Evolutionary conservation across 2,797 vertebrate species (phyloP).

Genomic region (Dendrocincla fuliginosa): DNA sequence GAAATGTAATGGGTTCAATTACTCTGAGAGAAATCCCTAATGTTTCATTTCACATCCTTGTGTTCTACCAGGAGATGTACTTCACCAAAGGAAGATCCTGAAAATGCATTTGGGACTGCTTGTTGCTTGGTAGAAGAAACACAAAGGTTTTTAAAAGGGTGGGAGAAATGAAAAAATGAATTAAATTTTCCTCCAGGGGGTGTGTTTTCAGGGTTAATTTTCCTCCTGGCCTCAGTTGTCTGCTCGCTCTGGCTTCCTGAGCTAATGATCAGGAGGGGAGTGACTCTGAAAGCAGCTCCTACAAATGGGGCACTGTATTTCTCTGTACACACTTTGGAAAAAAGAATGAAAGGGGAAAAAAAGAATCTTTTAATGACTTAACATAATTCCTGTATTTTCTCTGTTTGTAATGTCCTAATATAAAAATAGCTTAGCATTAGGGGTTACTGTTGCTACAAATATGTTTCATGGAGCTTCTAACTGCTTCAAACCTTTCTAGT

Average conservation of each 20-base stretch:
- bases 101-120: neutral
- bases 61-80: neutral
- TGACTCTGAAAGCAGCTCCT: neutral
- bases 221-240: neutral
- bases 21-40: neutral
- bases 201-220: neutral
- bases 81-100: neutral
- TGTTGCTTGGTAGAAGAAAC: neutral
- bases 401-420: neutral
- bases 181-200: neutral
- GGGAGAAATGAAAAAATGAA: neutral
- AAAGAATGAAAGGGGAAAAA: neutral
- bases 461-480: neutral
- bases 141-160: neutral
- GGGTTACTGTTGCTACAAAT: neutral
- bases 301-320: neutral
- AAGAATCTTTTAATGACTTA: neutral
- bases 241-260: neutral
- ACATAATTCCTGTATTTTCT: neutral
- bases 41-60: neutral
- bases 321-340: neutral
- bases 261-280: neutral
- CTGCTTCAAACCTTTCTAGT: neutral
- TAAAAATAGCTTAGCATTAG: neutral
- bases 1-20: neutral